A percentile compares a stretch with the other conserved stretches of the same genome.
phyloP scores from a whole-genome alignment of 2,797 vertebrate species.

The Brachyrhaphis roseni region DNA sequence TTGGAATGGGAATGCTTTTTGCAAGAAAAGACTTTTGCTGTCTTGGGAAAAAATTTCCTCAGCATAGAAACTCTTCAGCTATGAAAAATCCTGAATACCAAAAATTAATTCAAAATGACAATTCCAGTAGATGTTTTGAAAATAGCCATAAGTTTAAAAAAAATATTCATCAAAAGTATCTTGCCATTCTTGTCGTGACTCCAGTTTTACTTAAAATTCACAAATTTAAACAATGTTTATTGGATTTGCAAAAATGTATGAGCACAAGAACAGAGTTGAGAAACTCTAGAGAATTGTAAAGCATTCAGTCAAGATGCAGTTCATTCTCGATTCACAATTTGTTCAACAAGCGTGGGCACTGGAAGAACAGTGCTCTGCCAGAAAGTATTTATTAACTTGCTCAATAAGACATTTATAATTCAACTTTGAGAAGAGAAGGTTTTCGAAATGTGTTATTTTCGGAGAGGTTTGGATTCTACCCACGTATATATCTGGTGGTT shows the following conservation, averaged over 20 bases:
- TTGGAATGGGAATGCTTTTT: neutral
- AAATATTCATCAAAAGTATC: neutral
- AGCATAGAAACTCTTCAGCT: neutral
- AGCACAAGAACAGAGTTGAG: neutral
- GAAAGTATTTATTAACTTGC: neutral
- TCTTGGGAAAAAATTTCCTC: neutral
- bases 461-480: neutral
- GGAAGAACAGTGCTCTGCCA: neutral
- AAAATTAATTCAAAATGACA: neutral
- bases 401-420: neutral
- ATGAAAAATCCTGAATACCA: neutral
- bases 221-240: neutral
- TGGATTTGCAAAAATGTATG: neutral
- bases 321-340: neutral
- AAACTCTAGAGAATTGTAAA: neutral
- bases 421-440: neutral
- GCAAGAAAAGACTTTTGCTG: neutral
- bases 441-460: neutral
- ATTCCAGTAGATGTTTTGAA: neutral
- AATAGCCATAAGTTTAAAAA: neutral
- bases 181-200: neutral
- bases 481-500: neutral
- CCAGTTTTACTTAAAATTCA: neutral
- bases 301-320: neutral
- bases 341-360: neutral